These are phyloP conservation scores for Hylomyscus alleni DNA, from an alignment of 2,797 vertebrate genomes.

Conservation along the genomic window DNA sequence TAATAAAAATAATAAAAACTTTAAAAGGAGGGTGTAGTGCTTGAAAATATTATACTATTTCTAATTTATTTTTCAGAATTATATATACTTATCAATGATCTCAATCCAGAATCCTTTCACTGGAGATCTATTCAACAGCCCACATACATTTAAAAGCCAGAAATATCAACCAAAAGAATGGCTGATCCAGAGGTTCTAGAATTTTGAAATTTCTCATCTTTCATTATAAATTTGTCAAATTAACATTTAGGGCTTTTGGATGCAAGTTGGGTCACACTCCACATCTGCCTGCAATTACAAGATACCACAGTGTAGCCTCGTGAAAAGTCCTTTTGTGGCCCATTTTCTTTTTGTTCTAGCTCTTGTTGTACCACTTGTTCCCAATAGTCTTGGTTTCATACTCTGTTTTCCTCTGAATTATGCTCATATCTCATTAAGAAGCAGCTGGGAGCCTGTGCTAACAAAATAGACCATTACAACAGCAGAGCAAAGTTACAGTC, in stretches of 20 bases:
- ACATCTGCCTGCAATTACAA: conserved; percentile 14
- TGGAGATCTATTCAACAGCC: conserved; percentile 43
- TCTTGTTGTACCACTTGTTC: neutral
- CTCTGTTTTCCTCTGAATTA: conserved; percentile 75
- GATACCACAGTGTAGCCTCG: neutral
- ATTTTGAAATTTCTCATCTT: conserved; percentile 34
- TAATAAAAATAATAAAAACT: neutral
- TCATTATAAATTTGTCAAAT: conserved; percentile 44
- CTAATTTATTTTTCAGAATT: neutral
- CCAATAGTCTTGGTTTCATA: conserved; percentile 49
- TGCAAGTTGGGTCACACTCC: conserved; percentile 12
- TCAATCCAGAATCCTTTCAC: neutral
- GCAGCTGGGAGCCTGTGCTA: conserved; percentile 66
- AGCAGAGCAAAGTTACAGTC: conserved; percentile 54
- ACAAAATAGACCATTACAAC: conserved; percentile 69
- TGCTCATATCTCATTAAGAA: conserved; percentile 73
- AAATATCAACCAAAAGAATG: conserved; percentile 27
- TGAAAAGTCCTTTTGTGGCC: conserved; percentile 39
- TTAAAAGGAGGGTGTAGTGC: neutral
- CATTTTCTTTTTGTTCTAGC: conserved; percentile 51
- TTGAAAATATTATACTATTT: conserved; percentile 53
- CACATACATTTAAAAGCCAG: conserved; percentile 5
- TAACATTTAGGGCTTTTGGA: conserved; percentile 62
- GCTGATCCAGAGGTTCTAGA: neutral
- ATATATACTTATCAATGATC: neutral